phyloP scores from a whole-genome alignment of 1,140 invertebrate species.

The Coptotermes formosanus region DNA sequence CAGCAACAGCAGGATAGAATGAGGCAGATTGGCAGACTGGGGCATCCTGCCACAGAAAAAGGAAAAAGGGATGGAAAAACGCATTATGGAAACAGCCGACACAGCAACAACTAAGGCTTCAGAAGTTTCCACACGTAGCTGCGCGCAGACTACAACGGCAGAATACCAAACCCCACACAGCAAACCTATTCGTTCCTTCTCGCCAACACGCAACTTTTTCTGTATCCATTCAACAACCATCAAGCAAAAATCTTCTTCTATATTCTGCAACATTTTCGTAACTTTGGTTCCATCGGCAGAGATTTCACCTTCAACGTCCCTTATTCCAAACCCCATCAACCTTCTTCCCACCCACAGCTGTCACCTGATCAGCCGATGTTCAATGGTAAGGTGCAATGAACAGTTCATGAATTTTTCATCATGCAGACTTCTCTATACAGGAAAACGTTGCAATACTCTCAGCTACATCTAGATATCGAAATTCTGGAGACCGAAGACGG shows the following conservation, averaged over 20 bases:
- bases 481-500: background rate
- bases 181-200: too few relatives aligned
- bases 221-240: slow-evolving; percentile 1
- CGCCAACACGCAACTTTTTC: background rate
- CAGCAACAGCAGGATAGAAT: too few relatives aligned
- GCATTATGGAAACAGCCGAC: background rate
- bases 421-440: background rate
- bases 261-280: too few relatives aligned
- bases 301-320: background rate
- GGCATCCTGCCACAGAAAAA: background rate
- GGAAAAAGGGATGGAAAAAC: background rate
- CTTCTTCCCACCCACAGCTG: background rate
- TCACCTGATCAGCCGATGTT: background rate
- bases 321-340: background rate
- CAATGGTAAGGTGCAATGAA: background rate
- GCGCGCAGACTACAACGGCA: background rate
- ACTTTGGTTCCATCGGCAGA: background rate
- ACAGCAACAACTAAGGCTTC: background rate
- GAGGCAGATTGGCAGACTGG: background rate
- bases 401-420: background rate
- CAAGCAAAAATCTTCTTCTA: background rate
- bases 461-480: background rate
- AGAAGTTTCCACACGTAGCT: background rate
- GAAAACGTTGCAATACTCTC: background rate
- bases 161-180: background rate